Evolutionary conservation across 2,888 invertebrate species (phyloP).

Genomic region (Drosophila falleni): DNA sequence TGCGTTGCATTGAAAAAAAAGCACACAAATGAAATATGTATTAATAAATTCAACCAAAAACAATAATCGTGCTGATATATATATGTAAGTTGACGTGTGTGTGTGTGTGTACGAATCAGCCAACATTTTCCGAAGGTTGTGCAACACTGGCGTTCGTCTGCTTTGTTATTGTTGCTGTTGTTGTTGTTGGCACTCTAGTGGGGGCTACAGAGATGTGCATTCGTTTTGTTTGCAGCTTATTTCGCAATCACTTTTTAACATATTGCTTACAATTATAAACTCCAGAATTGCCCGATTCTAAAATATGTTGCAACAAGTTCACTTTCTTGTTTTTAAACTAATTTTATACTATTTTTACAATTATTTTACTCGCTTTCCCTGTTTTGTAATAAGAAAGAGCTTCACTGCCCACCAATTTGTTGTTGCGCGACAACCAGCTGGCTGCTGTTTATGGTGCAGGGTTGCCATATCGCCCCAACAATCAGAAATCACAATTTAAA

Average conservation of each 20-base stretch:
- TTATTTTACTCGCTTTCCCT: slow-evolving; percentile 46
- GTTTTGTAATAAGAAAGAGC: slow-evolving; percentile 65
- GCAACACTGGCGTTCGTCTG: slow-evolving; percentile 64
- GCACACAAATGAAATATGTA: slow-evolving; percentile 58
- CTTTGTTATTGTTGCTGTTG: slow-evolving; percentile 49
- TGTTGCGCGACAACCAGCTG: slow-evolving; percentile 69
- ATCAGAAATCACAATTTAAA: slow-evolving; percentile 30
- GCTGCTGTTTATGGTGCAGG: slow-evolving; percentile 62
- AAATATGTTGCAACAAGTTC: background rate
- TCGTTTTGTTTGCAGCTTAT: slow-evolving; percentile 47
- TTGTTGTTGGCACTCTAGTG: slow-evolving; percentile 19
- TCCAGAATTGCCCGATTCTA: background rate
- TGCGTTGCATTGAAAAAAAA: slow-evolving; percentile 49
- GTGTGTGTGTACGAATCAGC: slow-evolving; percentile 24
- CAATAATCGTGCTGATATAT: slow-evolving; percentile 51
- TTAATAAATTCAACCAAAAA: slow-evolving; percentile 61
- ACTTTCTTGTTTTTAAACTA: background rate
- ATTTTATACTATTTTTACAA: slow-evolving; percentile 22
- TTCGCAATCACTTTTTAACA: slow-evolving; percentile 70
- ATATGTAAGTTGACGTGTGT: slow-evolving; percentile 27
- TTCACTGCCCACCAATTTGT: slow-evolving; percentile 56
- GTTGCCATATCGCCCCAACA: slow-evolving; percentile 56
- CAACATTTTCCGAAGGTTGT: slow-evolving; percentile 43
- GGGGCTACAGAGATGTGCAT: slow-evolving; percentile 43
- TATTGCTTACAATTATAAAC: slow-evolving; percentile 26